A percentile compares a stretch with the other conserved stretches of the same genome.
phyloP scores from a whole-genome alignment of 2,113 vertebrate species.

The Dipodomys merriami region DNA sequence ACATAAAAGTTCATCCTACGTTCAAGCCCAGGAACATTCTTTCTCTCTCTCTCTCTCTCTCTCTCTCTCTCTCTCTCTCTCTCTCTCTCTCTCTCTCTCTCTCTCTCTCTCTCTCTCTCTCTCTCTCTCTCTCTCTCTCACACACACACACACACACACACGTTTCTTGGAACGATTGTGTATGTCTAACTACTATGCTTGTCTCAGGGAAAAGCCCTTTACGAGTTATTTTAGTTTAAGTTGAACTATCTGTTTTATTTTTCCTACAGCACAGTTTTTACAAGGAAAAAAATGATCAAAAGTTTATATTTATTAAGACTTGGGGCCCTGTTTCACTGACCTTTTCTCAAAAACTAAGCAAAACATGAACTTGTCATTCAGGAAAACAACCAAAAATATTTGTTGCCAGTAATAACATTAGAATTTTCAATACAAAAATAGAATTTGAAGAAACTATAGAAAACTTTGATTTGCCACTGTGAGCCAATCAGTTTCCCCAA shows the following conservation, averaged over 20 bases:
- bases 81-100: too few species aligned
- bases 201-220: not conserved
- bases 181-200: not conserved
- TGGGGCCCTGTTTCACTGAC: not conserved
- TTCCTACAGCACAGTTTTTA: not conserved
- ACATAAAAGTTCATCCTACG: too few species aligned
- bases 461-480: not conserved
- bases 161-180: not conserved
- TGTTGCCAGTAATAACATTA: conserved; percentile 1
- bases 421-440: conserved; percentile 38
- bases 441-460: not conserved
- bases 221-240: not conserved
- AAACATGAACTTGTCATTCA: not conserved
- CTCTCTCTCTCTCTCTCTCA: too few species aligned
- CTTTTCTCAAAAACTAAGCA: conserved; percentile 27
- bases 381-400: not conserved
- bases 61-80: too few species aligned
- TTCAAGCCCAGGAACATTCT: too few species aligned
- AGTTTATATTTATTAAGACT: not conserved
- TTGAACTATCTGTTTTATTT: not conserved
- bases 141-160: too few species aligned
- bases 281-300: not conserved
- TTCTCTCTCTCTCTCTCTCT: too few species aligned
- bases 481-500: not conserved
- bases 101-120: too few species aligned